Percentiles rank a stretch among this genome's conserved stretches.
Conservation (phyloP, 2,113 vertebrate species). For the Salvelinus sp. region DNA sequence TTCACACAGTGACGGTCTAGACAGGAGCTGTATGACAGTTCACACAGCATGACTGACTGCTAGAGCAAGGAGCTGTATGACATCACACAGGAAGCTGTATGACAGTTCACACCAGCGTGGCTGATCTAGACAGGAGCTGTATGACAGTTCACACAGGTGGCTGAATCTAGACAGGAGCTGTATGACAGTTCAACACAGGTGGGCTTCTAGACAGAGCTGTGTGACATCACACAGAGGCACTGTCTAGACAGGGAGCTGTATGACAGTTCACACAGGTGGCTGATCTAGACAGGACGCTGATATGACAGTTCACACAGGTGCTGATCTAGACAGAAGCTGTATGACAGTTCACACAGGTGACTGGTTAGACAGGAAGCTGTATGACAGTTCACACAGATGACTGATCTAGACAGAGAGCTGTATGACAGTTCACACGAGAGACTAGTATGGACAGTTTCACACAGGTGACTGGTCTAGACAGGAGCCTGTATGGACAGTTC, state of each 20-base stretch:
- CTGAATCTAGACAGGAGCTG: not conserved
- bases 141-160: not conserved
- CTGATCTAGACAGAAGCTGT: not conserved
- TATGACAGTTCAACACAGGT: not conserved
- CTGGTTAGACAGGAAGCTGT: not conserved
- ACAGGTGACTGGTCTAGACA: not conserved
- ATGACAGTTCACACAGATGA: not conserved
- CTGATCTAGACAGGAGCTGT: not conserved
- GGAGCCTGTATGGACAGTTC: too few species aligned
- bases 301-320: not conserved
- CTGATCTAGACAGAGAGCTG: not conserved
- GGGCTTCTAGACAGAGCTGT: not conserved
- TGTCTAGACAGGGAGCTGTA: too few species aligned
- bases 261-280: not conserved
- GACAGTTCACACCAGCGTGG: not conserved
- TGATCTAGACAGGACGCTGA: not conserved
- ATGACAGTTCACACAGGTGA: not conserved
- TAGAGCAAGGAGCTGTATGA: not conserved
- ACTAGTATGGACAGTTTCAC: too few species aligned
- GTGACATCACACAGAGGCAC: not conserved
- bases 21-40: not conserved
- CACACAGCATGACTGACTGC: too few species aligned
- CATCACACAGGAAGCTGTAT: not conserved
- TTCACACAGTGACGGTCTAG: not conserved
- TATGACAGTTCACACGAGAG: too few species aligned